These are phyloP conservation scores for Melieria picta DNA, from an alignment of 2,888 invertebrate genomes.

Conservation along the genomic window DNA sequence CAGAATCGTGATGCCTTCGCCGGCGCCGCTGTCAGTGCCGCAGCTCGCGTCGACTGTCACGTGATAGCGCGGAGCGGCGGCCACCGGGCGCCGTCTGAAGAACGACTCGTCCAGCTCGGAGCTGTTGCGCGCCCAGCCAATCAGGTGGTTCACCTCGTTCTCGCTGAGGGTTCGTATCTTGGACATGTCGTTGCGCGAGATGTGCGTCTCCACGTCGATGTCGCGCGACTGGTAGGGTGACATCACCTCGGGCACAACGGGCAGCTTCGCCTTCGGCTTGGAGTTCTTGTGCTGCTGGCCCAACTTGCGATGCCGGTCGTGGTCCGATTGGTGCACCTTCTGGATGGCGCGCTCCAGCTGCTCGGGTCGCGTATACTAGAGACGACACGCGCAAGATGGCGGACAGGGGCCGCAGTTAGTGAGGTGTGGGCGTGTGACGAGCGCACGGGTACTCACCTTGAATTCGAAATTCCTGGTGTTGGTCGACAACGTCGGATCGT, in stretches of 20 bases:
- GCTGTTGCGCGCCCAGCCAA: slow-evolving; percentile 34
- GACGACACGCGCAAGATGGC: background rate
- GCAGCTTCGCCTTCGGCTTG: slow-evolving; percentile 43
- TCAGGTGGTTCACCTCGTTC: slow-evolving; percentile 39
- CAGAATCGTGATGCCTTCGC: background rate
- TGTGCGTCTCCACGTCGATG: slow-evolving; percentile 51
- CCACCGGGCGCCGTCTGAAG: too few species aligned
- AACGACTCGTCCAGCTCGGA: slow-evolving; percentile 3
- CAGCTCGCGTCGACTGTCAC: too few species aligned
- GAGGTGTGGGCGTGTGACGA: background rate
- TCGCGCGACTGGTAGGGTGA: slow-evolving; percentile 46
- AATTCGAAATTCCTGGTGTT: slow-evolving; percentile 50
- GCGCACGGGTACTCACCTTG: slow-evolving; percentile 42
- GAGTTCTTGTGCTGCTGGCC: slow-evolving; percentile 40
- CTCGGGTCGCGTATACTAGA: slow-evolving; percentile 45
- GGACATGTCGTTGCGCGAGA: slow-evolving; percentile 40
- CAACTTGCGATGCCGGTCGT: slow-evolving; percentile 32
- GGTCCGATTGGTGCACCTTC: slow-evolving; percentile 44
- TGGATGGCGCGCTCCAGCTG: slow-evolving; percentile 49
- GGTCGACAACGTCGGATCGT: slow-evolving; percentile 48
- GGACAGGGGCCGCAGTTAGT: background rate
- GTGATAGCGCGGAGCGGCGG: too few species aligned
- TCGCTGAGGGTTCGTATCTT: slow-evolving; percentile 39
- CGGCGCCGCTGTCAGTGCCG: too few species aligned
- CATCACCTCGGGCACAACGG: slow-evolving; percentile 36